Evolutionary conservation across 2,888 invertebrate genomes (phyloP).

Genomic region (Lysandra bellargus): DNA sequence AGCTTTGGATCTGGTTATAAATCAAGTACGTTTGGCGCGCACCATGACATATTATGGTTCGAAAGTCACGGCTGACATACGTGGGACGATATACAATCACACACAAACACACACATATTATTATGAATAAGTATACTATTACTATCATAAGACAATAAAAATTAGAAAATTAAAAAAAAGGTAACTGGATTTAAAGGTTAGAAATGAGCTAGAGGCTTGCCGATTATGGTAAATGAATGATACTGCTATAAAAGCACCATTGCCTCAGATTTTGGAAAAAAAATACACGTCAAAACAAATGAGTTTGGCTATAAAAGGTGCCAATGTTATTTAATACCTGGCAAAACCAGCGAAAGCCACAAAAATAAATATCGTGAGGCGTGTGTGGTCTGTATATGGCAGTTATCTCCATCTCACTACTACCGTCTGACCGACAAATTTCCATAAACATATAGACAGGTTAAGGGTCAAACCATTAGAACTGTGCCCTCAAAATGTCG

Average conservation of each 20-base stretch:
- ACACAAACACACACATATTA: slow-evolving; percentile 20
- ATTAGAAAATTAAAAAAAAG: neutral
- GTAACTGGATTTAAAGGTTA: too few species aligned
- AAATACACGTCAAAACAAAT: neutral
- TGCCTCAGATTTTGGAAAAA: neutral
- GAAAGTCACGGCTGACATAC: slow-evolving; percentile 7
- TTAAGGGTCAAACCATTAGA: slow-evolving; percentile 30
- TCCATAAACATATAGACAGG: slow-evolving; percentile 39
- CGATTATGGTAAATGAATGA: too few species aligned
- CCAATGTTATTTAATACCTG: slow-evolving; percentile 31
- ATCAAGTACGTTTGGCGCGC: slow-evolving; percentile 3
- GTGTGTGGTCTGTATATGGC: slow-evolving; percentile 44
- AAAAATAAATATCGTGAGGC: slow-evolving; percentile 23
- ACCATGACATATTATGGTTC: slow-evolving; percentile 18
- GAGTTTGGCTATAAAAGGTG: neutral
- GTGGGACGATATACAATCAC: slow-evolving; percentile 3
- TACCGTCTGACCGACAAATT: slow-evolving; percentile 41
- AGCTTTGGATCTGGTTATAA: slow-evolving; percentile 3
- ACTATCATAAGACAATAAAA: neutral
- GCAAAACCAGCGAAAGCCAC: slow-evolving; percentile 33
- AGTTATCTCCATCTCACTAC: slow-evolving; percentile 41
- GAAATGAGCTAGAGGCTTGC: too few species aligned
- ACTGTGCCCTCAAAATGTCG: slow-evolving; percentile 15
- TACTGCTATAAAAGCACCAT: too few species aligned
- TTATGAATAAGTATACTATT: neutral